A percentile compares a stretch with the other conserved stretches of the same genome.
Conservation (phyloP, 2,797 vertebrate species). For the Anabacerthia variegaticeps region DNA sequence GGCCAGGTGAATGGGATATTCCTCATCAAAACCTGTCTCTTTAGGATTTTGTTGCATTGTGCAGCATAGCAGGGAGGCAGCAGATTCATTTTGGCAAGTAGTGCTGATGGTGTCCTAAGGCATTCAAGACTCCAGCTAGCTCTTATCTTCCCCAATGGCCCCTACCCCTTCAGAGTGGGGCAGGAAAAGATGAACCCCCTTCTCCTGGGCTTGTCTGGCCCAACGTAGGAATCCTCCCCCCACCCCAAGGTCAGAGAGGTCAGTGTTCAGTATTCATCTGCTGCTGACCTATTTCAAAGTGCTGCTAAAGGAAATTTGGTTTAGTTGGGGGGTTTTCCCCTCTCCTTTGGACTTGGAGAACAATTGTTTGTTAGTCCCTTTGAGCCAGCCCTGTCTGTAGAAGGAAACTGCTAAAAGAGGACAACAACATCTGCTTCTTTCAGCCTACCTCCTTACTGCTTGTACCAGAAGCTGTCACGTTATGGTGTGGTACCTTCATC, state of each 20-base stretch:
- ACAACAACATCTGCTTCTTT: not conserved
- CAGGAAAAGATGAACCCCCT: not conserved
- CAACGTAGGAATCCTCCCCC: fast-evolving
- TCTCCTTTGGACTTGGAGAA: not conserved
- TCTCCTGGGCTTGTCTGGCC: not conserved
- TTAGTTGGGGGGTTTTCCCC: not conserved
- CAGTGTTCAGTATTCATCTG: not conserved
- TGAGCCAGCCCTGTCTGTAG: not conserved
- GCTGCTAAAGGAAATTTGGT: not conserved
- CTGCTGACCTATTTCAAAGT: not conserved
- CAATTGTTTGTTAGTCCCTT: not conserved
- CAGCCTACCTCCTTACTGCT: not conserved
- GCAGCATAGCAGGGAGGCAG: not conserved
- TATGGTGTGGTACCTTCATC: not conserved
- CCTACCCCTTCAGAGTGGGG: not conserved
- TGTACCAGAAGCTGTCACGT: not conserved
- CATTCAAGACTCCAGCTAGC: not conserved
- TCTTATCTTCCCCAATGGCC: not conserved
- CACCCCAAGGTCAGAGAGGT: not conserved
- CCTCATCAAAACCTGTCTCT: not conserved
- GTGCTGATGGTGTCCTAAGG: not conserved
- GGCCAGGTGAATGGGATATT: not conserved
- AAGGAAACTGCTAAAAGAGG: not conserved
- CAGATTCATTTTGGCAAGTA: not conserved
- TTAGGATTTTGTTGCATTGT: not conserved